Base-by-base conservation (phyloP, 2,797 vertebrate species). In the Hapalemur alaotrensis region DNA sequence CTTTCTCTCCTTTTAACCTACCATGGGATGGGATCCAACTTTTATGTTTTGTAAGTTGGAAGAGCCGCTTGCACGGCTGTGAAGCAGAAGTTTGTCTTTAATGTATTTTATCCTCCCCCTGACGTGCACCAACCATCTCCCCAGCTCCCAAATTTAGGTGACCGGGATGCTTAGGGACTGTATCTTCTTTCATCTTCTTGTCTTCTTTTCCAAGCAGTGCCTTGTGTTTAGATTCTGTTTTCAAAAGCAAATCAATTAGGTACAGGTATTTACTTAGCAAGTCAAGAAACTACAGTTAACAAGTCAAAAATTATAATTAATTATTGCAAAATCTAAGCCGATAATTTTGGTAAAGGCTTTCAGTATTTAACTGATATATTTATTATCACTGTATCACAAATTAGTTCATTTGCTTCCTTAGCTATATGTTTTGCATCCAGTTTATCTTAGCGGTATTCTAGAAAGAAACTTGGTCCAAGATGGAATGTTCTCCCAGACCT, bases 21-120 rank as follows among this genome's bases (percentile, higher is more conserved):
- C 50, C 13, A n/a, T 89, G 89, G 96, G 76, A 88, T 50, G 7
- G 0, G 32, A 96, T 76, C 61, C 89, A 97, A 78, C 73, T 84
- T 20, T 46, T 4, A 41, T 6, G 54, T 38, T 86, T 83, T 65
- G n/a, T 50, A 80, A 78, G 10, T 30, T 65, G 28, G 7, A 87
- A 82, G 4, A 88, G 63, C 32, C 52, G 46, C 59, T 35, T 52
- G 13, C 15, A 91, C 61, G 35, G 17, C 46, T 91, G 15, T 50
- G n/a, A 73, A 54, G 86, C 48, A 57, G 8, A 72, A 9, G 4
- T 54, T 65, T 12, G 20, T 72, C 52, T 89, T 61, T 48, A 22
- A 61, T 14, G 14, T 35, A 7, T 46, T 48, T 43, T 41, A 0
- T 35, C 22, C 28, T 32, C 59, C 41, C 61, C 30, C 43, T 12